Conservation (phyloP, 2,797 vertebrate genomes). For the Etheostoma perlongum region DNA sequence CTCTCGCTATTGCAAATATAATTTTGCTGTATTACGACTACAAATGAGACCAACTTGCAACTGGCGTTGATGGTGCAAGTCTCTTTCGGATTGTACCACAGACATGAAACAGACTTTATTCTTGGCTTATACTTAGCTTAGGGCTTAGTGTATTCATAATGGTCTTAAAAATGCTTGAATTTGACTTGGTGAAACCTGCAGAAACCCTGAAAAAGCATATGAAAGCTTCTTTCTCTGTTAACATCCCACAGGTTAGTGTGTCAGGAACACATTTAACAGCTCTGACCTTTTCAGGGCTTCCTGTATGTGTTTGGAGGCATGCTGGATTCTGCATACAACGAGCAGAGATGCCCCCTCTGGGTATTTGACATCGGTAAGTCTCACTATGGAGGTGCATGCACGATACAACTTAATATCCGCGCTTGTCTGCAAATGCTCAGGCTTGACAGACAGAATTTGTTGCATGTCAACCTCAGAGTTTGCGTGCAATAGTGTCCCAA, state of each 20-base stretch:
- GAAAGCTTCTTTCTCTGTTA: neutral
- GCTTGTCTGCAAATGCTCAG: neutral
- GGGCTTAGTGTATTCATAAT: too few relatives aligned
- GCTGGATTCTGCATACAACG: slow-evolving; percentile 87
- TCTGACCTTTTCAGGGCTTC: slow-evolving; percentile 76
- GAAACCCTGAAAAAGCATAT: too few relatives aligned
- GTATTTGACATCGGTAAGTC: slow-evolving; percentile 86
- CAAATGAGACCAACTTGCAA: too few relatives aligned
- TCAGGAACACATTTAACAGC: neutral
- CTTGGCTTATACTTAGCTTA: too few relatives aligned
- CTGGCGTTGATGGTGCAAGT: too few relatives aligned
- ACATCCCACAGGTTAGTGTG: neutral
- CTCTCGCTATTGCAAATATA: too few relatives aligned
- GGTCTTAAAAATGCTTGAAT: too few relatives aligned
- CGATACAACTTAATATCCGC: neutral
- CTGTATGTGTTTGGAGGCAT: slow-evolving; percentile 90
- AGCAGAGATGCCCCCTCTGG: slow-evolving; percentile 86
- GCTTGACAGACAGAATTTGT: neutral
- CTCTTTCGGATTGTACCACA: too few relatives aligned
- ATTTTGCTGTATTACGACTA: too few relatives aligned
- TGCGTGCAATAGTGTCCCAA: too few relatives aligned
- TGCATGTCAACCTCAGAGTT: slow-evolving; percentile 2
- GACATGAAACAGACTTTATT: too few relatives aligned
- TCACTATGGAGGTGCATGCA: neutral
- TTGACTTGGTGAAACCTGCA: too few relatives aligned